These are phyloP conservation scores for Lanius ludovicianus DNA, from an alignment of 2,113 vertebrate species.

Conservation along the genomic window DNA sequence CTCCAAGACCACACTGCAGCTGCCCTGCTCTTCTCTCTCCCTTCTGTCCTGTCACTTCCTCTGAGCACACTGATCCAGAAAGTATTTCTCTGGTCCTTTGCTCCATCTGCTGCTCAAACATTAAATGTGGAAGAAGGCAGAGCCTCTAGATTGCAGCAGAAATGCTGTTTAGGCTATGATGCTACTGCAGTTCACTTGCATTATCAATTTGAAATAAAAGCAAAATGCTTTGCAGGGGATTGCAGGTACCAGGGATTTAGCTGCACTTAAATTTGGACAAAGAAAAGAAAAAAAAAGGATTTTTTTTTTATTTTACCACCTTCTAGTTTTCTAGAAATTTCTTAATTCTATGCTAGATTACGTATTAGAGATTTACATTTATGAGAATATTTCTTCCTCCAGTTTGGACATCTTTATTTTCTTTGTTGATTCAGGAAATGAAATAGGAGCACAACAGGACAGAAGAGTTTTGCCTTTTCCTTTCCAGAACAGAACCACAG, in stretches of 20 bases:
- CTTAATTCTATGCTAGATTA: not conserved
- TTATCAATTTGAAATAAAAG: not conserved
- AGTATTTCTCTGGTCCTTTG: slow-evolving; percentile 12
- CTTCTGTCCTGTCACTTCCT: not conserved
- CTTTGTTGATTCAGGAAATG: not conserved
- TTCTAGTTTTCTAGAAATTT: not conserved
- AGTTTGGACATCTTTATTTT: not conserved
- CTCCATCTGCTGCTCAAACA: slow-evolving; percentile 56
- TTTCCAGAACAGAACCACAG: not conserved
- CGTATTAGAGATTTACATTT: not conserved
- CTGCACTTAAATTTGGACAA: not conserved
- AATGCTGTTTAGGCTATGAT: not conserved
- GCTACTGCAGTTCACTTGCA: not conserved
- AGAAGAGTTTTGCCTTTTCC: not conserved
- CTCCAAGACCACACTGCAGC: not conserved
- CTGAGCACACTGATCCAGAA: not conserved
- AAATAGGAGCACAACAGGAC: not conserved
- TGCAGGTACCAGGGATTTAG: not conserved
- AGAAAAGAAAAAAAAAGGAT: not conserved
- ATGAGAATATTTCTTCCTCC: not conserved
- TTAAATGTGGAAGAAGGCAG: not conserved
- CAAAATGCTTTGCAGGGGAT: not conserved
- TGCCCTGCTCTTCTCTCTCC: not conserved
- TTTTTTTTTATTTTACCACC: not conserved
- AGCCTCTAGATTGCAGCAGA: not conserved